These are phyloP conservation scores for Phrynocephalus vlangalii DNA, from an alignment of 2,797 vertebrate genomes.

Conservation along the genomic window DNA sequence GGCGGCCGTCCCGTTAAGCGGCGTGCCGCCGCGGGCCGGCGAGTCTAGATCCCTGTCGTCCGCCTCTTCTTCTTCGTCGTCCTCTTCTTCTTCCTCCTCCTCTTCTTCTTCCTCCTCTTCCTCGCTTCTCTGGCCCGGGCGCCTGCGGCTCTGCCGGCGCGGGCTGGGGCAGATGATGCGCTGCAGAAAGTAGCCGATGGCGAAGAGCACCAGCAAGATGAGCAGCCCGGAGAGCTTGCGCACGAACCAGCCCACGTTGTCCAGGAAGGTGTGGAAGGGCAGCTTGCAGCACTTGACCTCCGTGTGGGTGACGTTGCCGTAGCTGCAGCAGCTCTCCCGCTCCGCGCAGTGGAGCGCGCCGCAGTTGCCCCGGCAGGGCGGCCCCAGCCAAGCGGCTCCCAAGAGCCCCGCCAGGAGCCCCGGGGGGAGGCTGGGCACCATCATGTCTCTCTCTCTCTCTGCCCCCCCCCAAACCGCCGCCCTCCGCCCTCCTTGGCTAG, in stretches of 20 bases:
- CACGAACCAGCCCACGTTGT: slow-evolving; percentile 91
- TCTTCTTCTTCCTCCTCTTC: neutral
- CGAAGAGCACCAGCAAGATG: slow-evolving; percentile 90
- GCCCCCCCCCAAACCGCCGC: neutral
- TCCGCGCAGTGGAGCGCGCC: slow-evolving; percentile 85
- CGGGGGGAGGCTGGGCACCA: neutral
- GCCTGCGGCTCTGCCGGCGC: slow-evolving; percentile 71
- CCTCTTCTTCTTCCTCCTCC: neutral
- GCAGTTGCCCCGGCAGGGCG: slow-evolving; percentile 82
- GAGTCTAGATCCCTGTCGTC: neutral
- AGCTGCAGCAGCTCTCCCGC: slow-evolving; percentile 87
- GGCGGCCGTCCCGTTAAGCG: slow-evolving; percentile 79
- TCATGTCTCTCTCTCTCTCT: slow-evolving; percentile 31
- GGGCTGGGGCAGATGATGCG: slow-evolving; percentile 89
- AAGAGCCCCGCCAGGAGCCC: slow-evolving; percentile 53
- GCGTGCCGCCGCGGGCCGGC: slow-evolving; percentile 50
- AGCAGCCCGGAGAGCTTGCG: slow-evolving; percentile 93
- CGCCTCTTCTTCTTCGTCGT: neutral
- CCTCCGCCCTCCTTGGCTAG: slow-evolving; percentile 10
- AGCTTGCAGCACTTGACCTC: slow-evolving; percentile 86
- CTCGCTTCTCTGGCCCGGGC: neutral
- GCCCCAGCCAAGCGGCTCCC: slow-evolving; percentile 58
- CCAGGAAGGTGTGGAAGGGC: slow-evolving; percentile 87
- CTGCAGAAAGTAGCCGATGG: slow-evolving; percentile 94
- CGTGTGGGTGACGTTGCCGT: slow-evolving; percentile 74